phyloP scores from a whole-genome alignment of 2,113 vertebrate species.

The Eulemur rufifrons region DNA sequence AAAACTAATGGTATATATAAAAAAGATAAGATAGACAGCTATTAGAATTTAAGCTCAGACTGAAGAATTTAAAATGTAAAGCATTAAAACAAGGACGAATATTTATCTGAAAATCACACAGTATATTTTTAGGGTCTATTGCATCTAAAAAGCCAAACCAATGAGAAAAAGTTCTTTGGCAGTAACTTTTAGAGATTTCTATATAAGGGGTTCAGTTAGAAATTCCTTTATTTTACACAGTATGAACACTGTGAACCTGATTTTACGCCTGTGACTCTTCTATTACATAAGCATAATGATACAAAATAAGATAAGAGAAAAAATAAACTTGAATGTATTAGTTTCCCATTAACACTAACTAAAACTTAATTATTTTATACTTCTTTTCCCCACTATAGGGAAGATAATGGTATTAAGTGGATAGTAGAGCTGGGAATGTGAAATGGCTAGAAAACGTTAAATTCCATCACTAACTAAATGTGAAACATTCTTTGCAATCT shows the following conservation, averaged over 20 bases:
- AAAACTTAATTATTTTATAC: neutral
- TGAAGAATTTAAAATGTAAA: constrained; percentile 40
- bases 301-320: neutral
- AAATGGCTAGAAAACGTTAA: neutral
- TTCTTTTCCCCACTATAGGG: neutral
- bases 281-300: neutral
- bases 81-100: neutral
- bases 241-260: neutral
- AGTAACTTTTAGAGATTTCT: constrained; percentile 12
- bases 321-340: neutral
- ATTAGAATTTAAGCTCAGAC: neutral
- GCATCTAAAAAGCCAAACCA: constrained; percentile 28
- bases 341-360: neutral
- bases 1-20: neutral
- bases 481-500: neutral
- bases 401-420: neutral
- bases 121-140: neutral
- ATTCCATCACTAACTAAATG: neutral
- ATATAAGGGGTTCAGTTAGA: neutral
- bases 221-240: neutral
- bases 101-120: neutral
- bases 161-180: neutral
- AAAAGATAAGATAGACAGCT: neutral
- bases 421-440: neutral
- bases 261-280: neutral